Evolutionary conservation across 1,140 invertebrate genomes (phyloP), one percentile per base, ranked within the genome.

Genomic region (Nixonia krombeini): DNA sequence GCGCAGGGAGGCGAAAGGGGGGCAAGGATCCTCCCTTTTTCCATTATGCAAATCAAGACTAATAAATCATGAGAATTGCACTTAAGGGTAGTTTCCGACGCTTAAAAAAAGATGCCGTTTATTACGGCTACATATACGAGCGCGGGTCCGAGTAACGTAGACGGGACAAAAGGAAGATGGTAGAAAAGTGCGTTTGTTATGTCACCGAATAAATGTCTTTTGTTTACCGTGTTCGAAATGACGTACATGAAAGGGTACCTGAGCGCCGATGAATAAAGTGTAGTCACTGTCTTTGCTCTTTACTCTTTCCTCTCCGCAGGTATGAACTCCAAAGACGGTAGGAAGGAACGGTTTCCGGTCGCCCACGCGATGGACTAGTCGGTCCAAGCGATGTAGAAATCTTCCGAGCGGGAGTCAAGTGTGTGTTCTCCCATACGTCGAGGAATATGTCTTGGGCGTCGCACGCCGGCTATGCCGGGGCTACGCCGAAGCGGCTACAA

Each of bases 331-430:
- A 81, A 82, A 82, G 80, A 81, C 79, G 79, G 80, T 80, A 82
- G 79, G 80, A 77, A 82, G 79, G 78, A 80, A 81, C 73, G 80
- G 78, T 80, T 82, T 82, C 80, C 80, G 80, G 79, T 82, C 80
- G 77, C 80, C 80, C 79, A 82, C 80, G 71, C 80, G 70, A 73
- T 72, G 72, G 72, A 72, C 79, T 79, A 78, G 76, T 72, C 77
- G 55, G 66, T 71, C 53, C 58, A 56, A 40, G 53, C 44, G 68
- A 71, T 75, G 73, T 71, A 72, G 70, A 75, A 75, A 75, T 75
- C 65, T 58, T 55, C 50, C 51, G 55, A 75, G 74, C 73, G 70
- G 65, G 69, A 70, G 69, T 78, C 73, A 76, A 50, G 66, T 64
- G 70, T 63, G 61, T 65, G 52, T 56, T 37, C n/a, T n/a, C 25